Percentiles rank a stretch among this genome's conserved stretches.
These are phyloP conservation scores for Epistrophella euchroma DNA, from an alignment of 2,888 invertebrate genomes.

Conservation along the genomic window DNA sequence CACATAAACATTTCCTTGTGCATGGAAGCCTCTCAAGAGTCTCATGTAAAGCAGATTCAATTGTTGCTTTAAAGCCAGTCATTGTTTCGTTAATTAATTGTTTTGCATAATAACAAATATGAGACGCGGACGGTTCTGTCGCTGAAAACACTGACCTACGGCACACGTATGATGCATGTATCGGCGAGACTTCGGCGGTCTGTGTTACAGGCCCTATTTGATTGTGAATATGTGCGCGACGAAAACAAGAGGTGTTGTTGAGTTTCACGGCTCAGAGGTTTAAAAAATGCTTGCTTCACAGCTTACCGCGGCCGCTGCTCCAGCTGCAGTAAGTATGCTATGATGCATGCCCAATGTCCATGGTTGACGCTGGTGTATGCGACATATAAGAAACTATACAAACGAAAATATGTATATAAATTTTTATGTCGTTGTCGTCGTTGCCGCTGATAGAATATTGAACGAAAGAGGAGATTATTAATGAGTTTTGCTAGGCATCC, in stretches of 20 bases:
- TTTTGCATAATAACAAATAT: constrained; percentile 58
- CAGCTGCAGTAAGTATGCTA: constrained; percentile 2
- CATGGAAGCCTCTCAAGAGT: not conserved
- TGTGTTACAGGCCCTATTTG: not conserved
- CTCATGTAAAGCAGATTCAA: constrained; percentile 19
- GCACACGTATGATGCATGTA: constrained; percentile 27
- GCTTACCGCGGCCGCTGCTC: not conserved
- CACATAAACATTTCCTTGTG: too few species aligned
- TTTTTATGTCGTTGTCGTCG: not conserved
- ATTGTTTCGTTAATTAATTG: constrained; percentile 57
- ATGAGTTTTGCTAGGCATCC: constrained; percentile 49
- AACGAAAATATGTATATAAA: not conserved
- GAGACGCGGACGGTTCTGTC: not conserved
- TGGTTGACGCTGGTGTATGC: not conserved
- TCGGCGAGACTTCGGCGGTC: not conserved
- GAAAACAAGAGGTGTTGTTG: constrained; percentile 29
- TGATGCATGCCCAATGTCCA: constrained; percentile 1
- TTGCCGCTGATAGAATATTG: constrained; percentile 42
- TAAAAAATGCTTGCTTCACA: constrained; percentile 15
- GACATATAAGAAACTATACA: not conserved
- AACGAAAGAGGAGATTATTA: constrained; percentile 59
- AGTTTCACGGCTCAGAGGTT: constrained; percentile 15
- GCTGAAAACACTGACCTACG: constrained; percentile 19
- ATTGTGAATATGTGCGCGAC: not conserved
- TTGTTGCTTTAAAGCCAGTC: constrained; percentile 41